These are phyloP conservation scores for Euspilapteryx auroguttella DNA, from an alignment of 2,888 invertebrate species.

Conservation along the genomic window DNA sequence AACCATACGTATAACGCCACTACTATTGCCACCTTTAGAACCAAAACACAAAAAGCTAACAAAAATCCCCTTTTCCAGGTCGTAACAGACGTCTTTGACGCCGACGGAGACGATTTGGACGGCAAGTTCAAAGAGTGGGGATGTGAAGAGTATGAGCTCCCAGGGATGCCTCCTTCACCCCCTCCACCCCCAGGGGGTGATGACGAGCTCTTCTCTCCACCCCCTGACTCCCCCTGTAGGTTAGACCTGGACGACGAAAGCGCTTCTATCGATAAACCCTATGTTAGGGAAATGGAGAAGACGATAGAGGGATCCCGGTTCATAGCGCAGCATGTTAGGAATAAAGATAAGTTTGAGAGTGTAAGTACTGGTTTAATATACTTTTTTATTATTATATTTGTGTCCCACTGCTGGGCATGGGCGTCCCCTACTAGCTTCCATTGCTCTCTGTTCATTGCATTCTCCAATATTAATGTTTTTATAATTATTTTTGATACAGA, in stretches of 20 bases:
- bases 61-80: no score
- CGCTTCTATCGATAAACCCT: slow-evolving; percentile 81
- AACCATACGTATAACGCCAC: no score
- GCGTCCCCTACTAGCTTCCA: no score
- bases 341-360: slow-evolving; percentile 92
- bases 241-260: slow-evolving; percentile 65
- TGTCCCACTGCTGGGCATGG: no score
- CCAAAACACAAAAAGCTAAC: no score
- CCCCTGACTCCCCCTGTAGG: slow-evolving; percentile 66
- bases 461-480: no score
- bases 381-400: no score
- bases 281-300: slow-evolving; percentile 85
- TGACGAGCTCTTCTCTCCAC: slow-evolving; percentile 83
- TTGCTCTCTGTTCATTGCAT: no score
- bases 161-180: slow-evolving; percentile 71
- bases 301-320: slow-evolving; percentile 91
- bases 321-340: slow-evolving; percentile 93
- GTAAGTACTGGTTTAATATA: slow-evolving; percentile 64
- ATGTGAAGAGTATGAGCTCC: slow-evolving; percentile 74
- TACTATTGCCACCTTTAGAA: no score
- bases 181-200: slow-evolving; percentile 79
- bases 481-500: no score
- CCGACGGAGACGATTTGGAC: slow-evolving; percentile 55
- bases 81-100: slow-evolving; percentile 77
- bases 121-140: slow-evolving; percentile 55